A percentile compares a stretch with the other conserved stretches of the same genome.
phyloP scores from a whole-genome alignment of 1,140 invertebrate species.

The Melipona quadrifasciata region DNA sequence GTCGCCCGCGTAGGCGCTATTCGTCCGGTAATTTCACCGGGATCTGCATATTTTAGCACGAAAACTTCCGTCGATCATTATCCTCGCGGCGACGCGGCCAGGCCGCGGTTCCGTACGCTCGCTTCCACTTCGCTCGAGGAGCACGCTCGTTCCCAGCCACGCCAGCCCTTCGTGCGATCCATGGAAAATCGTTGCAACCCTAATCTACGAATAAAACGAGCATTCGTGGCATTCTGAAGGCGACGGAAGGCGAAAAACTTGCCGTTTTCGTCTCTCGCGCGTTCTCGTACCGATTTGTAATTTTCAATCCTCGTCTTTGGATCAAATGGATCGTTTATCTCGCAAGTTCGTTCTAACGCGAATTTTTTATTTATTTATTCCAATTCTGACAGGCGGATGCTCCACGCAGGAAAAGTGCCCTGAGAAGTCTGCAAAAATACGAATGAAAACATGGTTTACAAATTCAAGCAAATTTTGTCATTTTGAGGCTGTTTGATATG shows the following conservation, averaged over 20 bases:
- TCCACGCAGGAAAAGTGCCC: too few relatives aligned
- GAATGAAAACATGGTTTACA: too few relatives aligned
- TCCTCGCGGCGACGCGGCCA: constrained; percentile 66
- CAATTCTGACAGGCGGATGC: too few relatives aligned
- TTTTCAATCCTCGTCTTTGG: too few relatives aligned
- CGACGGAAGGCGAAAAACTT: background rate
- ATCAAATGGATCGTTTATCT: too few relatives aligned
- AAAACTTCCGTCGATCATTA: constrained; percentile 82
- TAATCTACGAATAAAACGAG: background rate
- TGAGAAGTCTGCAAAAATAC: too few relatives aligned
- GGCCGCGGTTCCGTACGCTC: constrained; percentile 20
- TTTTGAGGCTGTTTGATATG: too few relatives aligned
- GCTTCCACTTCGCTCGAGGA: constrained; percentile 44
- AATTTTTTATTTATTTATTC: too few relatives aligned
- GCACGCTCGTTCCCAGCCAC: constrained; percentile 36
- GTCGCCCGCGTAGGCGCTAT: constrained; percentile 65
- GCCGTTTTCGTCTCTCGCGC: too few relatives aligned
- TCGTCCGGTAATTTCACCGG: constrained; percentile 77
- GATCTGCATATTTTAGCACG: constrained; percentile 82
- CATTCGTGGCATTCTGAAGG: background rate
- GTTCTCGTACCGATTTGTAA: too few relatives aligned
- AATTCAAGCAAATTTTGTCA: too few relatives aligned
- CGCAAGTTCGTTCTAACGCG: too few relatives aligned
- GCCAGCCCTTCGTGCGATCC: constrained; percentile 38
- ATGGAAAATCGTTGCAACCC: constrained; percentile 58